Evolutionary conservation across 2,797 vertebrate genomes (phyloP).

Genomic region (Eupleurogrammus muticus): DNA sequence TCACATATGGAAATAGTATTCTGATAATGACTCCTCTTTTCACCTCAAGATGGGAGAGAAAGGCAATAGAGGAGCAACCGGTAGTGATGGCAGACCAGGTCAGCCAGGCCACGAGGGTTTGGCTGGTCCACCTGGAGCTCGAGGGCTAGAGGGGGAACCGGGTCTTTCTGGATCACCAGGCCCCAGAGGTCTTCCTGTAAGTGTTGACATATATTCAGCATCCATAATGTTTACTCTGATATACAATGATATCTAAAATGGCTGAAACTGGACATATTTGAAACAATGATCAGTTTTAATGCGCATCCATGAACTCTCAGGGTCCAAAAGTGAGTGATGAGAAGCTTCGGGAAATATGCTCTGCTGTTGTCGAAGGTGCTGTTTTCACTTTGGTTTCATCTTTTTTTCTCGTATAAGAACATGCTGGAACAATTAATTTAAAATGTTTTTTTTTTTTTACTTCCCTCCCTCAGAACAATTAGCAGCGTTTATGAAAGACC

Average conservation of each 20-base stretch:
- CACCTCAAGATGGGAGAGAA: conserved; percentile 77
- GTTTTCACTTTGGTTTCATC: not conserved
- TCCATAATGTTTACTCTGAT: not conserved
- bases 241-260: not conserved
- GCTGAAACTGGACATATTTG: not conserved
- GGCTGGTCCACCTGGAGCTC: conserved; percentile 79
- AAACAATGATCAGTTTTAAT: not conserved
- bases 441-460: not conserved
- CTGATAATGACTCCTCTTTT: conserved; percentile 1
- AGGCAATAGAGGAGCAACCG: conserved; percentile 78
- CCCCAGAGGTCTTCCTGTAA: conserved; percentile 84
- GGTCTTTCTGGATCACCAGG: conserved; percentile 82
- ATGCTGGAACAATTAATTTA: not conserved
- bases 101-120: conserved; percentile 83
- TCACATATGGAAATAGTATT: not conserved
- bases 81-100: conserved; percentile 81
- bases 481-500: conserved; percentile 82
- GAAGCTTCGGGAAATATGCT: conserved; percentile 84
- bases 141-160: conserved; percentile 83
- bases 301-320: conserved; percentile 55
- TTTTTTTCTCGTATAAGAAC: not conserved
- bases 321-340: conserved; percentile 83
- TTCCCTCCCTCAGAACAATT: conserved; percentile 78
- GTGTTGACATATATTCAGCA: conserved; percentile 34
- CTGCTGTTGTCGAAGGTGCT: conserved; percentile 83